Conservation (phyloP, 2,888 invertebrate species). For the Drosophila peninsularis region DNA sequence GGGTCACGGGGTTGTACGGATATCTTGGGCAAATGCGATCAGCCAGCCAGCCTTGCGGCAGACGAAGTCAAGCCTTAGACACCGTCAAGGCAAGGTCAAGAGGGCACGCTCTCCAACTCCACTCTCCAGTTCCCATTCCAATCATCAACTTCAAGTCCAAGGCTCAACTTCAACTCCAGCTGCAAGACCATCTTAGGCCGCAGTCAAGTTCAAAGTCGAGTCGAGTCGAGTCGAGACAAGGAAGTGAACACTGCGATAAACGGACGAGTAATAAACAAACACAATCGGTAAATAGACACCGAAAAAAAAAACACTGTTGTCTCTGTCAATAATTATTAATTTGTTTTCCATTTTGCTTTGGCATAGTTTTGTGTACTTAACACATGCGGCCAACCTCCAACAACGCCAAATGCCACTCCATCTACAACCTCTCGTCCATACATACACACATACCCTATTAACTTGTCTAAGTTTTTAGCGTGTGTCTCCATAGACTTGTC, state of each 20-base stretch:
- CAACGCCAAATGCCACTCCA: constrained; percentile 16
- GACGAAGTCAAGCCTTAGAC: constrained; percentile 16
- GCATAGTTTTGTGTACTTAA: constrained; percentile 7
- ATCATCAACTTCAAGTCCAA: constrained; percentile 18
- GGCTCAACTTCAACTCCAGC: constrained; percentile 15
- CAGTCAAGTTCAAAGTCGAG: constrained; percentile 42
- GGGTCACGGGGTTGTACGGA: constrained; percentile 27
- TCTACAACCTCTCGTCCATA: constrained; percentile 1
- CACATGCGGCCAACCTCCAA: constrained; percentile 28
- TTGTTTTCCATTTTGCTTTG: constrained; percentile 18
- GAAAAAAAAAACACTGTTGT: constrained; percentile 4
- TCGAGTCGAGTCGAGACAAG: constrained; percentile 22
- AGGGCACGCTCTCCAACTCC: constrained; percentile 15
- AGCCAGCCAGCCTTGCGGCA: constrained; percentile 12
- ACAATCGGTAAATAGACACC: constrained; percentile 14
- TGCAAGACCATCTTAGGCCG: background rate
- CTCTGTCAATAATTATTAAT: constrained; percentile 26
- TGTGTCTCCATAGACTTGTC: constrained; percentile 1
- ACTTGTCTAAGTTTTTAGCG: background rate
- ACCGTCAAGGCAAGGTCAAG: constrained; percentile 24
- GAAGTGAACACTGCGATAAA: constrained; percentile 31
- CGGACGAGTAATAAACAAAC: constrained; percentile 27
- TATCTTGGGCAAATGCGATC: background rate
- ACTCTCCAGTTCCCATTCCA: constrained; percentile 7
- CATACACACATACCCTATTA: background rate